Evolutionary conservation across 2,113 vertebrate genomes (phyloP), one percentile per base, ranked within the genome.

Genomic region (Ellobius talpinus): DNA sequence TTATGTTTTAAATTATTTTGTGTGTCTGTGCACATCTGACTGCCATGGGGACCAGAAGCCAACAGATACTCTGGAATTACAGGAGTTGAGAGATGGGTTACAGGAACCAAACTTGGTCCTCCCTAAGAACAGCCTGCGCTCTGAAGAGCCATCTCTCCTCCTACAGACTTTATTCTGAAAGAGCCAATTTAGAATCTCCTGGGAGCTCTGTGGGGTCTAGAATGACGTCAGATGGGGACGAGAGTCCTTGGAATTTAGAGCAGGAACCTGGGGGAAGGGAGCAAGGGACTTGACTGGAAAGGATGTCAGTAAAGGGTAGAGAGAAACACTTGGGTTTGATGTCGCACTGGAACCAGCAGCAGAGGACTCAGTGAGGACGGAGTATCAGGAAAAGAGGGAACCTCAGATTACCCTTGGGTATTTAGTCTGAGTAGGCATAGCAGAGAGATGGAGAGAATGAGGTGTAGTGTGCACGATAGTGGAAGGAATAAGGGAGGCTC

Each of bases 151-250:
- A 21, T 47, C 61, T 86, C 61, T 47, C 26, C 82, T 65, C 39
- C 39, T 29, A 66, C 70, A 24, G 39, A 58, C 74, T 93, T 93
- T 77, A n/a, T 87, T 55, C 39, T 73, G 73, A 78, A 90, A 84
- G 52, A 55, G 45, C 7, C 11, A 52, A 50, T 36, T 24, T 87
- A n/a, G 21, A 87, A 42, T 74, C 9, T 72, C 45, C 52, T 47
- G 21, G 42, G 81, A 87, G 58, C 14, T 85, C 36, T 63, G 21
- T 61, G 76, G 55, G 33, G 26, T 65, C 17, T 91, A 70, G 77
- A 85, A 52, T 73, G 29, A 47, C 11, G 3, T 33, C 11, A 7
- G 72, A 72, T 33, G 47, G n/a, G n/a, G 11, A 19, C 31, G 70
- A 23, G 6, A 91, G 19, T 19, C 52, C 16, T 24, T 26, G 23